phyloP scores from a whole-genome alignment of 2,888 invertebrate species.

The Zelleria hepariella region DNA sequence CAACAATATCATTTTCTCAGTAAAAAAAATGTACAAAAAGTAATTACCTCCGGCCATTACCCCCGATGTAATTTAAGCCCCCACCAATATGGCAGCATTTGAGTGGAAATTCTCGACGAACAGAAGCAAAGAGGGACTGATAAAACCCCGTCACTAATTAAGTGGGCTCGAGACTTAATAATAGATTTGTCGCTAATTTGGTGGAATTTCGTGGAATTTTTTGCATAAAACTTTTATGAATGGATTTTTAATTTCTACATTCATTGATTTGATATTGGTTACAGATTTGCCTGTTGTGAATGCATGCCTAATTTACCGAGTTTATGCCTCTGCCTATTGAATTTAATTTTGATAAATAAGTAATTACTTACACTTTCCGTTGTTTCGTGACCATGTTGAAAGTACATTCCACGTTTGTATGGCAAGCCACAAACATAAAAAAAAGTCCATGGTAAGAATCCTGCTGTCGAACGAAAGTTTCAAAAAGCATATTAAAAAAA shows the following conservation, averaged over 20 bases:
- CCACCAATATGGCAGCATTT: constrained; percentile 53
- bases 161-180: constrained; percentile 61
- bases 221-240: background rate
- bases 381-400: too few species aligned
- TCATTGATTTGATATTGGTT: too few species aligned
- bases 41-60: constrained; percentile 20
- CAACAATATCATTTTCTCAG: background rate
- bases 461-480: too few species aligned
- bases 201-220: constrained; percentile 43
- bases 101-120: constrained; percentile 53
- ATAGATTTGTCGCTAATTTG: constrained; percentile 68
- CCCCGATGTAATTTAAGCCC: constrained; percentile 56
- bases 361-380: too few species aligned
- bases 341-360: too few species aligned
- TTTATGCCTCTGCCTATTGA: too few species aligned
- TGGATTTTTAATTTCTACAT: background rate
- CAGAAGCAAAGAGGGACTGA: constrained; percentile 54
- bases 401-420: too few species aligned
- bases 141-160: constrained; percentile 69
- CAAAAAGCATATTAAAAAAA: too few species aligned
- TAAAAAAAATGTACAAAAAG: background rate
- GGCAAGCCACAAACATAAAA: too few species aligned
- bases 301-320: too few species aligned
- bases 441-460: too few species aligned
- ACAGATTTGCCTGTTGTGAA: too few species aligned